Conservation (phyloP, 2,888 invertebrate genomes). For the Amphiduros pacificus region DNA sequence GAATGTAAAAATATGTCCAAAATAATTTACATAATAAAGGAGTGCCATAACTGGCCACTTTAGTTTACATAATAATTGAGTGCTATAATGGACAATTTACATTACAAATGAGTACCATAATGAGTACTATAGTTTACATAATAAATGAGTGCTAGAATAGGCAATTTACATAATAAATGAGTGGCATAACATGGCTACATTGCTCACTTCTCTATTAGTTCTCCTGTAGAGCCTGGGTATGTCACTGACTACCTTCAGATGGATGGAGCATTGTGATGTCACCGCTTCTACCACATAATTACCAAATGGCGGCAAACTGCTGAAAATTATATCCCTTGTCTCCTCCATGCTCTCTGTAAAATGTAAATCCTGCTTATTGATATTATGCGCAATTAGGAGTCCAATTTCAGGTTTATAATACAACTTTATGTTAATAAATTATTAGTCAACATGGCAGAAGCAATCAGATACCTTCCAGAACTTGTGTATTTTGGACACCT, state of each 20-base stretch:
- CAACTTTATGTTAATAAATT: too few species aligned
- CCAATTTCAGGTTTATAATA: too few species aligned
- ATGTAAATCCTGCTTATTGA: neutral
- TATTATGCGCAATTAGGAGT: neutral
- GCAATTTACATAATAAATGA: too few species aligned
- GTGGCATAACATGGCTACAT: neutral
- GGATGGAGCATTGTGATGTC: slow-evolving; percentile 46
- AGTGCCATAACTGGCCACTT: too few species aligned
- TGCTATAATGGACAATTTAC: too few species aligned
- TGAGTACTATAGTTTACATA: too few species aligned
- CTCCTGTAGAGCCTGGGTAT: slow-evolving; percentile 90
- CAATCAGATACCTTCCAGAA: slow-evolving; percentile 15
- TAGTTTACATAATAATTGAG: too few species aligned
- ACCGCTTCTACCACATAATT: slow-evolving; percentile 48
- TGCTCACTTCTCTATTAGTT: slow-evolving; percentile 76
- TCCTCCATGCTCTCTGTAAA: slow-evolving; percentile 30
- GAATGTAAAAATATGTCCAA: too few species aligned
- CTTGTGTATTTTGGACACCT: slow-evolving; percentile 5
- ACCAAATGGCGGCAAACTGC: slow-evolving; percentile 41
- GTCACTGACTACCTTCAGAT: slow-evolving; percentile 72
- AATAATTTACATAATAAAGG: too few species aligned
- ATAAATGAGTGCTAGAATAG: too few species aligned
- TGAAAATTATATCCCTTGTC: slow-evolving; percentile 30
- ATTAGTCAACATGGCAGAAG: too few species aligned
- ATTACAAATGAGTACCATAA: too few species aligned